Evolutionary conservation across 1,140 invertebrate species (phyloP).

Genomic region (Drepana arcuata): DNA sequence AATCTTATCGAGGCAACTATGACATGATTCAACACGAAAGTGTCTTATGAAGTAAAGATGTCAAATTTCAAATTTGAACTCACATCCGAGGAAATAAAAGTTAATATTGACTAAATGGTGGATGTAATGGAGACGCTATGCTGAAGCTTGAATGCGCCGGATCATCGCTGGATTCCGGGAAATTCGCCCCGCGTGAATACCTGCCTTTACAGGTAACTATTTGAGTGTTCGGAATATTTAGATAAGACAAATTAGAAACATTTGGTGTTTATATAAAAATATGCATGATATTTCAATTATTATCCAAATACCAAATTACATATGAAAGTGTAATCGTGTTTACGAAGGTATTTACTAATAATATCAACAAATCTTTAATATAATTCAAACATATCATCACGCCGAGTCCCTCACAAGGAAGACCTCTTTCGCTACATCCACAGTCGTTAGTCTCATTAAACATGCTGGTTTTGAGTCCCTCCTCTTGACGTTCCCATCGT

Average conservation of each 20-base stretch:
- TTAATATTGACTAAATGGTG: too few relatives aligned
- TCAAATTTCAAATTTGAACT: slow-evolving; percentile 2
- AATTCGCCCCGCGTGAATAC: slow-evolving; percentile 68
- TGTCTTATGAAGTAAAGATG: slow-evolving; percentile 2
- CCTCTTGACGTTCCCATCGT: too few relatives aligned
- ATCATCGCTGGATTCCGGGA: slow-evolving; percentile 69
- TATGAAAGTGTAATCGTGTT: too few relatives aligned
- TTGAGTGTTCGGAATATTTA: slow-evolving; percentile 8
- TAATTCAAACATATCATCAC: not conserved
- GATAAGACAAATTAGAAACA: slow-evolving; percentile 1
- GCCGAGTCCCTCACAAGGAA: too few relatives aligned
- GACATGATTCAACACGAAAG: slow-evolving; percentile 11
- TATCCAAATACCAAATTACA: too few relatives aligned
- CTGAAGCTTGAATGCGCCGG: slow-evolving; percentile 44
- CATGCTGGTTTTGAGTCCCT: too few relatives aligned
- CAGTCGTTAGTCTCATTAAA: too few relatives aligned
- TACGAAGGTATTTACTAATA: too few relatives aligned
- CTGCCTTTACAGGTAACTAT: slow-evolving; percentile 63
- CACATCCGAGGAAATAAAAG: too few relatives aligned
- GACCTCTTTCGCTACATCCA: too few relatives aligned
- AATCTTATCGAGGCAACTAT: slow-evolving; percentile 64
- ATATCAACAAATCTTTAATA: not conserved
- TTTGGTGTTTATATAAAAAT: not conserved
- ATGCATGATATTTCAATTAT: not conserved
- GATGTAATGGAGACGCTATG: too few relatives aligned